A percentile compares a stretch with the other conserved stretches of the same genome.
phyloP scores from a whole-genome alignment of 1,140 invertebrate genomes.

The Triops cancriformis region DNA sequence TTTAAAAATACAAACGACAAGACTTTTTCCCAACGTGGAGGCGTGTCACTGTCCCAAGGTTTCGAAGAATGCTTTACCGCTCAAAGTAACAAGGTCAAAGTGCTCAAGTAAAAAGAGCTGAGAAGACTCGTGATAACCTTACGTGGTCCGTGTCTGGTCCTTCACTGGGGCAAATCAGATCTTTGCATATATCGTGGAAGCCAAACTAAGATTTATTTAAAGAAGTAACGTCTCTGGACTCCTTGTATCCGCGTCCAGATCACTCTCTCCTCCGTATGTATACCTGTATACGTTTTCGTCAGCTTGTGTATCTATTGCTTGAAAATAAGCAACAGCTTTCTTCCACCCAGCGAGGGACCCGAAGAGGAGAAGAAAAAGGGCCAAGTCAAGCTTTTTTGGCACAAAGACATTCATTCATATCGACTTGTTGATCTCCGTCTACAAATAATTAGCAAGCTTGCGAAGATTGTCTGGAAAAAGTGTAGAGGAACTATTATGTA shows the following conservation, averaged over 20 bases:
- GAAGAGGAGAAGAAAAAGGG: neutral
- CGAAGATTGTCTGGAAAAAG: neutral
- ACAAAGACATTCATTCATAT: neutral
- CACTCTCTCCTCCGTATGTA: neutral
- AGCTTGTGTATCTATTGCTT: conserved; percentile 10
- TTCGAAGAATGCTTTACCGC: too few relatives aligned
- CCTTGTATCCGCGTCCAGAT: neutral
- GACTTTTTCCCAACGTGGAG: too few relatives aligned
- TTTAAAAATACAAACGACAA: too few relatives aligned
- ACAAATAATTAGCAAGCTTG: neutral
- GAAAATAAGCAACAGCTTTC: conserved; percentile 6
- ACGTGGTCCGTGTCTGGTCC: neutral
- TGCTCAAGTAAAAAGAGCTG: neutral
- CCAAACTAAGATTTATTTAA: neutral
- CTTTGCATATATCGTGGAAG: neutral
- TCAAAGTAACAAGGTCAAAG: neutral
- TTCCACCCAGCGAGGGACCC: neutral
- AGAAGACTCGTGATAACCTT: neutral
- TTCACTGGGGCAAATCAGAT: neutral
- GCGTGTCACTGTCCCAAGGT: too few relatives aligned
- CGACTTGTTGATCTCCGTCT: neutral
- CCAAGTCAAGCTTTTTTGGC: neutral
- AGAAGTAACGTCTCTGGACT: neutral
- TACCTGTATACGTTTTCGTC: conserved; percentile 1
- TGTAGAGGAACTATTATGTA: neutral